phyloP scores from a whole-genome alignment of 2,888 invertebrate genomes.

The Lottia gigantea region DNA sequence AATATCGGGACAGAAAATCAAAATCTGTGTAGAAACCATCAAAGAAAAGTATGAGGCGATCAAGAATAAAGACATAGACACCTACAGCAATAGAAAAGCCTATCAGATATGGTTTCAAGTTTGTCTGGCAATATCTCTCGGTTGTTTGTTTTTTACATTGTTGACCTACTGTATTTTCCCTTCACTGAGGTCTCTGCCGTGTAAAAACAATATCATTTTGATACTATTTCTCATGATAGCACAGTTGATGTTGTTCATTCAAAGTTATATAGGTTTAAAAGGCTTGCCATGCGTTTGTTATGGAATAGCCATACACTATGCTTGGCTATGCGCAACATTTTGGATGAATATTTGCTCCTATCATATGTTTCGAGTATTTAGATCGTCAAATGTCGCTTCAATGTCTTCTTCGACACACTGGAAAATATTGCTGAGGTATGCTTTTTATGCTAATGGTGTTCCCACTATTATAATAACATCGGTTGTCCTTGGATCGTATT shows the following conservation, averaged over 20 bases:
- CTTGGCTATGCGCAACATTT: constrained; percentile 33
- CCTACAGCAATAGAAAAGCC: constrained; percentile 5
- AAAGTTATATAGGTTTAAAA: constrained; percentile 16
- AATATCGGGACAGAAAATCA: not conserved
- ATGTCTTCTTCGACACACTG: not conserved
- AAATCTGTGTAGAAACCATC: not conserved
- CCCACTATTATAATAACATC: not conserved
- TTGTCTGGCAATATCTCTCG: constrained; percentile 23
- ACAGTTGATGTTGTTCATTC: constrained; percentile 29
- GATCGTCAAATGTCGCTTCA: constrained; percentile 14
- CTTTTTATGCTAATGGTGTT: constrained; percentile 15
- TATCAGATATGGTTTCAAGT: constrained; percentile 3
- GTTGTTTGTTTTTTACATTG: constrained; percentile 31
- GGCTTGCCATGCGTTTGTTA: constrained; percentile 26
- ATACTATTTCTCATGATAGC: constrained; percentile 31
- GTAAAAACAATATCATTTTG: constrained; percentile 39
- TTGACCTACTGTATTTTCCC: constrained; percentile 34
- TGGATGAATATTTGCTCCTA: constrained; percentile 41
- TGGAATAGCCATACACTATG: constrained; percentile 35
- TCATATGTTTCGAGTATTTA: constrained; percentile 40
- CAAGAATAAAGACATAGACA: not conserved
- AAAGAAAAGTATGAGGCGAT: not conserved
- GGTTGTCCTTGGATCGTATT: not conserved
- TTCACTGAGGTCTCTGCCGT: constrained; percentile 36
- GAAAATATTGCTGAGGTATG: constrained; percentile 11